Evolutionary conservation across 2,113 vertebrate species (phyloP).

Genomic region (Plotosus lineatus): DNA sequence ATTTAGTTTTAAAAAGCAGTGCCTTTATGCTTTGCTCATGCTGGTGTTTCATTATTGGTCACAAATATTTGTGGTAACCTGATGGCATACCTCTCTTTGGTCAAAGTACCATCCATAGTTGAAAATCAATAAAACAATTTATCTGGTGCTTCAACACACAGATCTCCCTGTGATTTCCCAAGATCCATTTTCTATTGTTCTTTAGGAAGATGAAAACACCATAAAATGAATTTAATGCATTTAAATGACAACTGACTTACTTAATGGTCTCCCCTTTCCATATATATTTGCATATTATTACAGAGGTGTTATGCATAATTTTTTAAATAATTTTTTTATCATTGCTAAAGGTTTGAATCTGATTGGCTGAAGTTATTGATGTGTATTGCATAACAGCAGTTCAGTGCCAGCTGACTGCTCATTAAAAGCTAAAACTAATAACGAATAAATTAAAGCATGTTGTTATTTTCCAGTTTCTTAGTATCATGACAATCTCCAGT

Average conservation of each 20-base stretch:
- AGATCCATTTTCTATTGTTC: not conserved
- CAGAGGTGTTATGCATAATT: not conserved
- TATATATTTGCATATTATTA: not conserved
- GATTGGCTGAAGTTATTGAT: not conserved
- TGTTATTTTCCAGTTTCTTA: not conserved
- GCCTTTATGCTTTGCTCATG: not conserved
- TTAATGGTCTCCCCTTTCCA: too few species aligned
- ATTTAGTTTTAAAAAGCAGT: not conserved
- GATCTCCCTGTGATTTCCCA: too few species aligned
- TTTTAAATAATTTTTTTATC: too few species aligned
- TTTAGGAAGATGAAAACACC: too few species aligned
- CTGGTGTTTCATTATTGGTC: not conserved
- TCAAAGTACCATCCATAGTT: not conserved
- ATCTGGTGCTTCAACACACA: not conserved
- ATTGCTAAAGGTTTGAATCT: too few species aligned
- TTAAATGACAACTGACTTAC: not conserved
- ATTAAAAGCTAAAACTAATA: not conserved
- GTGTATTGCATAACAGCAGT: not conserved
- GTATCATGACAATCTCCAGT: not conserved
- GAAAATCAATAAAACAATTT: not conserved
- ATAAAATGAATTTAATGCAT: not conserved
- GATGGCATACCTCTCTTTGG: not conserved
- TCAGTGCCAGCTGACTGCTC: not conserved
- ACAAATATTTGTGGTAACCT: not conserved
- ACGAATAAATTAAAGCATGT: not conserved